These are phyloP conservation scores for Anarsia innoxiella DNA, from an alignment of 2,888 invertebrate genomes.

Conservation along the genomic window DNA sequence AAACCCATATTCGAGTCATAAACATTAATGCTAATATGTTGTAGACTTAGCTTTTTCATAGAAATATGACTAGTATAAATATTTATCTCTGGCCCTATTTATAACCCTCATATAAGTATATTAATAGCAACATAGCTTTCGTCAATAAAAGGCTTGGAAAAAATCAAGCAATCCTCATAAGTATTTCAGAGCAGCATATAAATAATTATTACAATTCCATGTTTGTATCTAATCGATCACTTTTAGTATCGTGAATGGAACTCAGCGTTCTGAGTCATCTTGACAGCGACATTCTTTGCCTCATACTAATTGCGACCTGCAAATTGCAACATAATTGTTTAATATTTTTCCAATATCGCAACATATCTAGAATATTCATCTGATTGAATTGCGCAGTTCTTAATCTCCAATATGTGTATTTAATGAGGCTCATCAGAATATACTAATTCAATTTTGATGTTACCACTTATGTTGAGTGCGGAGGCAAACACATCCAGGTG, in stretches of 20 bases:
- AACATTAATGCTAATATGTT: no score
- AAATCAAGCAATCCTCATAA: not conserved
- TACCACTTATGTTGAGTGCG: constrained; percentile 19
- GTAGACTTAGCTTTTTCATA: no score
- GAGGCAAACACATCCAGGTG: constrained; percentile 44
- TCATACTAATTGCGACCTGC: constrained; percentile 5
- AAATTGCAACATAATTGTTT: no score
- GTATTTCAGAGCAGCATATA: not conserved
- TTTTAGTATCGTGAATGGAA: constrained; percentile 2
- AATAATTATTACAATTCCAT: constrained; percentile 1
- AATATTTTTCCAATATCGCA: constrained; percentile 1
- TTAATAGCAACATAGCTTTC: no score
- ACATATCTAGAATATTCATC: constrained; percentile 1
- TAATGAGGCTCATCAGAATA: constrained; percentile 20
- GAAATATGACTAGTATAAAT: no score
- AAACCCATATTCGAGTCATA: no score
- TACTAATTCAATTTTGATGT: constrained; percentile 14
- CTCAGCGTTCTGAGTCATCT: constrained; percentile 8
- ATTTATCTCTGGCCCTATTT: no score
- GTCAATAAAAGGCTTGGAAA: not conserved
- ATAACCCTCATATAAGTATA: no score
- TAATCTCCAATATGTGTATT: constrained; percentile 20
- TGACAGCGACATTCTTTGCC: constrained; percentile 5
- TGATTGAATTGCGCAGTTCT: constrained; percentile 14
- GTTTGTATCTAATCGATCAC: constrained; percentile 8